Conservation (phyloP, 2,113 vertebrate genomes). For the Serinus canaria region DNA sequence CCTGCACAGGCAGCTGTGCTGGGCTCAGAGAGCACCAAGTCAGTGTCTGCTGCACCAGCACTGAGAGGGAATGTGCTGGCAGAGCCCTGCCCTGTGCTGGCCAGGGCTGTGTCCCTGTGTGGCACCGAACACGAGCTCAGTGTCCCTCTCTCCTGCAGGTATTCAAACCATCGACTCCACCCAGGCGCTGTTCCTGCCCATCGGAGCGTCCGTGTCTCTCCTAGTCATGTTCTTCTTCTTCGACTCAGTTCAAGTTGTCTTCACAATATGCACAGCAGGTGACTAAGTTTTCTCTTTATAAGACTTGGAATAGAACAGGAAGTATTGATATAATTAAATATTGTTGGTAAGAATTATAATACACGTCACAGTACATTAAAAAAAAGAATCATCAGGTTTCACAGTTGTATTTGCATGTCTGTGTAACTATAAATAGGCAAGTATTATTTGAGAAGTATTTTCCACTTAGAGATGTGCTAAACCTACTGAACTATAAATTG, state of each 20-base stretch:
- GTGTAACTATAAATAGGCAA: background rate
- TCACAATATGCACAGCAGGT: conserved; percentile 99
- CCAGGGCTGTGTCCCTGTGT: accelerated
- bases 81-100: background rate
- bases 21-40: accelerated
- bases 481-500: background rate
- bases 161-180: conserved; percentile 99
- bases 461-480: background rate
- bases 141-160: conserved; percentile 76
- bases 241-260: conserved; percentile 98
- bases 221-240: conserved; percentile 99
- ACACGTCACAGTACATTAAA: background rate
- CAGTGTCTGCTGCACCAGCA: background rate
- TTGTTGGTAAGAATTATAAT: background rate
- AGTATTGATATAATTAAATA: background rate
- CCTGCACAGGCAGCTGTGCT: background rate
- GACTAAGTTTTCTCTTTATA: conserved; percentile 3
- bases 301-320: background rate
- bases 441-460: background rate
- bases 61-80: background rate
- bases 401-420: background rate
- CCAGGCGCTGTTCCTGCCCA: conserved; percentile 95
- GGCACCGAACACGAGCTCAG: background rate
- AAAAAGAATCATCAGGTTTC: background rate
- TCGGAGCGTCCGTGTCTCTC: conserved; percentile 96